Evolutionary conservation across 1,140 invertebrate species (phyloP).

Genomic region (Brachionus calyciflorus): DNA sequence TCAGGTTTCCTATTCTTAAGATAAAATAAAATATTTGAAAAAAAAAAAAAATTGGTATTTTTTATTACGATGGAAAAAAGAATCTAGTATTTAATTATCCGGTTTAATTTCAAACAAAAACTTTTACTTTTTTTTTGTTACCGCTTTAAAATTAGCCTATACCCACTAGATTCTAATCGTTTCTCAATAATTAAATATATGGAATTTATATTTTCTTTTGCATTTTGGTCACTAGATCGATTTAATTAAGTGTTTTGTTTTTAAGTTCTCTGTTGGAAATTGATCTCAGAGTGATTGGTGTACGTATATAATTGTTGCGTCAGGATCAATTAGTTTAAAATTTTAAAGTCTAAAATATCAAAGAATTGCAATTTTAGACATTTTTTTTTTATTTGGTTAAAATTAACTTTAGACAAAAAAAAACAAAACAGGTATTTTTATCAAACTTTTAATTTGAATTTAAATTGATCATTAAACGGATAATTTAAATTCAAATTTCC

Average conservation of each 20-base stretch:
- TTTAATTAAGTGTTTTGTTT: conserved; percentile 39
- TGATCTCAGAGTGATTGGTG: conserved; percentile 1
- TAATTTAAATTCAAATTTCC: neutral
- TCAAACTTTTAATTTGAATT: neutral
- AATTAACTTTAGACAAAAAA: no score
- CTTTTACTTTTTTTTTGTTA: neutral
- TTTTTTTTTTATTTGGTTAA: neutral
- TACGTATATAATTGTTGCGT: conserved; percentile 6
- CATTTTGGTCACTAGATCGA: neutral
- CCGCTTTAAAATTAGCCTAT: conserved; percentile 6
- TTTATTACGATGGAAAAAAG: neutral
- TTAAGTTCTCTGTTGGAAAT: neutral
- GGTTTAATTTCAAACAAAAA: neutral
- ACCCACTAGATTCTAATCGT: neutral
- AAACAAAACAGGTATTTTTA: neutral
- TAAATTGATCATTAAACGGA: neutral
- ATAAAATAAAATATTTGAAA: conserved; percentile 17
- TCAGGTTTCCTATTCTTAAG: neutral
- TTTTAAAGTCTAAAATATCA: neutral
- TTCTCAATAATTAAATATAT: conserved; percentile 30
- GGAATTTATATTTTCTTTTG: neutral
- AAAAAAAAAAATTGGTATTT: conserved; percentile 7
- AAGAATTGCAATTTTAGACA: neutral
- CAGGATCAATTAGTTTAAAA: neutral
- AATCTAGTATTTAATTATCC: neutral